phyloP scores from a whole-genome alignment of 2,888 invertebrate genomes.

The Seira musarum region DNA sequence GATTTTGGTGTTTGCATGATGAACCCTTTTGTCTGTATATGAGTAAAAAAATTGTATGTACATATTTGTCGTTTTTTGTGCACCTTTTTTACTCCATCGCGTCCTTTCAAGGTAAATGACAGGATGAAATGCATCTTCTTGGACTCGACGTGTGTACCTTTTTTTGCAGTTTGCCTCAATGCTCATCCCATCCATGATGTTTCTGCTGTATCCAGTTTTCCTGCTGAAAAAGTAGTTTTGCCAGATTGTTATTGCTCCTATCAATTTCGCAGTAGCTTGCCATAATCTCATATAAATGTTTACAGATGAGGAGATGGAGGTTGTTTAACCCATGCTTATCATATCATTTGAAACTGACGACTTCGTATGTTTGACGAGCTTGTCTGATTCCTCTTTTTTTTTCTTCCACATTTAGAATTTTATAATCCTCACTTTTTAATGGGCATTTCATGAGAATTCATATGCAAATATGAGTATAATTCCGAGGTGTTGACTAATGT shows the following conservation, averaged over 20 bases:
- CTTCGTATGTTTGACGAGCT: no score
- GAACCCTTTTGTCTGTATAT: no score
- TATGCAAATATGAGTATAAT: no score
- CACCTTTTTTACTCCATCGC: constrained; percentile 11
- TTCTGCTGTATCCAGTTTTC: constrained; percentile 38
- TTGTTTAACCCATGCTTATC: constrained; percentile 41
- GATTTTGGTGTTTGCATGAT: no score
- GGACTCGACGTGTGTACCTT: constrained; percentile 29
- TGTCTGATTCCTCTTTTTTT: background rate
- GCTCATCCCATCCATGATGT: background rate
- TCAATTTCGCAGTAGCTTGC: constrained; percentile 31
- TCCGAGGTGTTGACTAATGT: no score
- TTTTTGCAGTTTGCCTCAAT: background rate
- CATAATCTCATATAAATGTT: constrained; percentile 50
- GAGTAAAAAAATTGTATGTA: no score
- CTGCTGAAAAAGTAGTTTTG: constrained; percentile 28
- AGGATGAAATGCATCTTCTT: constrained; percentile 17
- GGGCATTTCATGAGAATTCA: no score
- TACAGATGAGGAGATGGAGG: constrained; percentile 18
- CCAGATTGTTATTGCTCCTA: constrained; percentile 24
- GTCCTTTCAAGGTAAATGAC: constrained; percentile 55
- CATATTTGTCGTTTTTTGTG: constrained; percentile 26
- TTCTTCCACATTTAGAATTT: constrained; percentile 8
- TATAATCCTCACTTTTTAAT: no score
- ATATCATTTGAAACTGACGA: no score